Conservation (phyloP, 1,140 invertebrate species). For the Contarinia nasturtii region DNA sequence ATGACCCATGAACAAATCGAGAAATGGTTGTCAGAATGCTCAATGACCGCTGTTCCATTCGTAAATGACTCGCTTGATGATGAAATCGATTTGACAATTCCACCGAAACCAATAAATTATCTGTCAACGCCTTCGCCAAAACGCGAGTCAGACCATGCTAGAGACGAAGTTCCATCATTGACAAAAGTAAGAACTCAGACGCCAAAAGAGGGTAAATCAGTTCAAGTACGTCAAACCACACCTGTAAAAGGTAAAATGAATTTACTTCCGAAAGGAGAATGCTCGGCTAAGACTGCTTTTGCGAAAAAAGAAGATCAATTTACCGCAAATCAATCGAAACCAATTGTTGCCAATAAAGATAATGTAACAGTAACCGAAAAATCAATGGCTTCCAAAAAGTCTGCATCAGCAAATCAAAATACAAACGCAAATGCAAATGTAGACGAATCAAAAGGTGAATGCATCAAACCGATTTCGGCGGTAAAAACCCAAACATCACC, state of each 20-base stretch:
- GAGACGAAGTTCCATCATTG: conserved; percentile 18
- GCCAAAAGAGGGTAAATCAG: too few species aligned
- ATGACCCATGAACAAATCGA: conserved; percentile 53
- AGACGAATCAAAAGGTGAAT: not conserved
- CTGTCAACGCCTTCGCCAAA: conserved; percentile 14
- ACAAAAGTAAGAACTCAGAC: conserved; percentile 1
- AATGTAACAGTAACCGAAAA: not conserved
- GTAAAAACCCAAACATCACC: conserved; percentile 12
- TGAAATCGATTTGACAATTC: conserved; percentile 15
- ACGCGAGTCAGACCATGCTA: conserved; percentile 16
- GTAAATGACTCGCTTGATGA: conserved; percentile 28
- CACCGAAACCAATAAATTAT: conserved; percentile 14
- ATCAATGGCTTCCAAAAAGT: not conserved
- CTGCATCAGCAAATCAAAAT: not conserved
- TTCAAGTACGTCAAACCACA: too few species aligned
- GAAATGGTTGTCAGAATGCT: conserved; percentile 47
- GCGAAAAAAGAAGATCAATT: not conserved
- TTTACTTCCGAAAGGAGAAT: not conserved
- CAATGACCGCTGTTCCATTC: conserved; percentile 30
- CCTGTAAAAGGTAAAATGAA: too few species aligned
- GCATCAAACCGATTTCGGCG: too few species aligned
- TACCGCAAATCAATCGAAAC: not conserved
- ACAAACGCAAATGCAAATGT: not conserved
- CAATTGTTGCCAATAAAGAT: not conserved
- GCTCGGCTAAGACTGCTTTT: not conserved